phyloP scores from a whole-genome alignment of 2,888 invertebrate species.

The Caenorhabditis afra region DNA sequence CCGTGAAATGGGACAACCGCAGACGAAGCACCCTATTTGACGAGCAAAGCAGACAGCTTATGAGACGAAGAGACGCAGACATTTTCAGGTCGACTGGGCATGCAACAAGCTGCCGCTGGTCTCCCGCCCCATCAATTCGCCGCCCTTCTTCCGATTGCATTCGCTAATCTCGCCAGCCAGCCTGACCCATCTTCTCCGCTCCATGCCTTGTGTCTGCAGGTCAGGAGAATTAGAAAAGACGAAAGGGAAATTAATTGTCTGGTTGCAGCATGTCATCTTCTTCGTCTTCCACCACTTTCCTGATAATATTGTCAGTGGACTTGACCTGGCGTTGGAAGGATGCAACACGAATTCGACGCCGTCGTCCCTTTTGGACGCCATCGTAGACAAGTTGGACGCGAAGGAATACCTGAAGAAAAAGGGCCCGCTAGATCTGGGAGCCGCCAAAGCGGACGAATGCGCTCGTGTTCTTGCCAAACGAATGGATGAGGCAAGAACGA shows the following conservation, averaged over 20 bases:
- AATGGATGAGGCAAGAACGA: slow-evolving; percentile 60
- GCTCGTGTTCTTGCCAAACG: slow-evolving; percentile 39
- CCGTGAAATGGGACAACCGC: slow-evolving; percentile 12
- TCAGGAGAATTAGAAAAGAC: not conserved
- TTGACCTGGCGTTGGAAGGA: slow-evolving; percentile 73
- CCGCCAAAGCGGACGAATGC: slow-evolving; percentile 59
- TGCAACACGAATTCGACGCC: slow-evolving; percentile 73
- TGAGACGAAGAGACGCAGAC: slow-evolving; percentile 44
- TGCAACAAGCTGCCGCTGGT: slow-evolving; percentile 72
- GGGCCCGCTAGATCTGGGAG: slow-evolving; percentile 38
- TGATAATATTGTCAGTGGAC: slow-evolving; percentile 71
- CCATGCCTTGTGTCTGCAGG: slow-evolving; percentile 69
- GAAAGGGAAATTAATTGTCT: not conserved
- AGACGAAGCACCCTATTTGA: slow-evolving; percentile 20
- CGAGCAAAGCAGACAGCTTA: slow-evolving; percentile 26
- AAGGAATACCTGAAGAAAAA: slow-evolving; percentile 44
- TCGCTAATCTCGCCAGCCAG: slow-evolving; percentile 67
- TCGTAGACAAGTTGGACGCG: slow-evolving; percentile 64
- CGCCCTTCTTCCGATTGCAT: slow-evolving; percentile 75
- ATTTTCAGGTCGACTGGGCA: slow-evolving; percentile 70
- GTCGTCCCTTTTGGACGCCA: slow-evolving; percentile 62
- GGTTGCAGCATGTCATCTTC: slow-evolving; percentile 71
- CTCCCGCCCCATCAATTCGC: slow-evolving; percentile 77
- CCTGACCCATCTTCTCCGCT: slow-evolving; percentile 63
- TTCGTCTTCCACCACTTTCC: slow-evolving; percentile 79